Evolutionary conservation across 2,113 vertebrate genomes (phyloP).

Genomic region (Nanorana parkeri): DNA sequence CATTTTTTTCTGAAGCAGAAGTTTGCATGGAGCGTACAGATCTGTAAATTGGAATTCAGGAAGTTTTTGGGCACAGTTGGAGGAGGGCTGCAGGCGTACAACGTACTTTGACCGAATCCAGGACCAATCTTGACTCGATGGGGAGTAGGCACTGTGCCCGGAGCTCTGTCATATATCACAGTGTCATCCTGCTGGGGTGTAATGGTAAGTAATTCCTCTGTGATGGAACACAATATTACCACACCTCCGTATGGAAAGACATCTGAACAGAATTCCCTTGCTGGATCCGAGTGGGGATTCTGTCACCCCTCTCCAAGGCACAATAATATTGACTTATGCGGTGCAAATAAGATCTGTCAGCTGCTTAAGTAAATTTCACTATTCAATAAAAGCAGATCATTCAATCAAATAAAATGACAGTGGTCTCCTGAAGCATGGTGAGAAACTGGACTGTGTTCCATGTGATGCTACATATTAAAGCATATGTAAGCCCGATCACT

Average conservation of each 20-base stretch:
- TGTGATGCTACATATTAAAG: too few species aligned
- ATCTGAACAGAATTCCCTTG: neutral
- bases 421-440: too few species aligned
- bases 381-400: too few species aligned
- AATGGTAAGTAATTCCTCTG: constrained; percentile 44
- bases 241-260: neutral
- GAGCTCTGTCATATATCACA: constrained; percentile 51
- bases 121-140: constrained; percentile 39
- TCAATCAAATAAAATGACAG: too few species aligned
- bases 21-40: constrained; percentile 11
- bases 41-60: constrained; percentile 42
- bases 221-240: constrained; percentile 24
- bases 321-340: neutral
- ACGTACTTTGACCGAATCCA: constrained; percentile 51
- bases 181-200: constrained; percentile 48
- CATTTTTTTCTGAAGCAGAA: too few species aligned
- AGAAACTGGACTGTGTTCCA: too few species aligned
- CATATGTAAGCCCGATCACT: too few species aligned
- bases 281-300: neutral
- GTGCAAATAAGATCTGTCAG: too few species aligned
- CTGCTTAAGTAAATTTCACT: too few species aligned
- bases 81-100: constrained; percentile 27
- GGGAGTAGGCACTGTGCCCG: constrained; percentile 20
- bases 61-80: constrained; percentile 49
- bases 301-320: neutral